Evolutionary conservation across 2,113 vertebrate species (phyloP), one percentile per base, ranked within the genome.

Genomic region (Mesembrinibis cayennensis): DNA sequence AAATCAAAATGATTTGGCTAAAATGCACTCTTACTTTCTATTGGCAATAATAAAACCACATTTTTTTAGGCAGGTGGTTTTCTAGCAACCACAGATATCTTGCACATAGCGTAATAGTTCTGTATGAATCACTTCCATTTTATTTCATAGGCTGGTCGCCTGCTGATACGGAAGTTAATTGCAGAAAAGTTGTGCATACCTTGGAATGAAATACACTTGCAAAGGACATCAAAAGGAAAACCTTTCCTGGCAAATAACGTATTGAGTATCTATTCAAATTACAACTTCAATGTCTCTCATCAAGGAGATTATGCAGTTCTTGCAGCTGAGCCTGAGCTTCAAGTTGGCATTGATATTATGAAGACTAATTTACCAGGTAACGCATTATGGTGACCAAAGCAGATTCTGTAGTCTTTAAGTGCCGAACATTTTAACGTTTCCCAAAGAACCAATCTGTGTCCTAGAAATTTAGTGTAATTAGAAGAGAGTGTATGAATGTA

Each of bases 321-420:
- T 36, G 99, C 99, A 74, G 99, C 99, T 73, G 99, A 99, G 65
- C 98, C 98, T 58, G 98, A 98, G 52, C 67, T 97, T 66, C 99
- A 99, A 94, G 99, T 99, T 78, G 99, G 99, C 38, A 97, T 99
- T 90, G 99, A 99, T 93, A 93, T 99, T 58, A 99, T 99, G 99
- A 99, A 99, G 98, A 99, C 98, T 63, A 92, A 94, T 86, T 98
- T 98, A 97, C 99, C 99, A 98, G 99, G 99, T 99, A 98, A 94
- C 86, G 30, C 34, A 6, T 44, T 69, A 26, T 52, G 34, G 32
- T 73, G 34, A 66, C 34, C 23, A 16, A 23, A 87, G 36, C 19
- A 61, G 22, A 9, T 69, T 72, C 42, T 69, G 19, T 65, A 21
- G 4, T 25, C 12, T 62, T 58, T 55, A 55, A 55, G 32, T 63